phyloP scores from a whole-genome alignment of 2,113 vertebrate species.

The Recurvirostra avosetta region DNA sequence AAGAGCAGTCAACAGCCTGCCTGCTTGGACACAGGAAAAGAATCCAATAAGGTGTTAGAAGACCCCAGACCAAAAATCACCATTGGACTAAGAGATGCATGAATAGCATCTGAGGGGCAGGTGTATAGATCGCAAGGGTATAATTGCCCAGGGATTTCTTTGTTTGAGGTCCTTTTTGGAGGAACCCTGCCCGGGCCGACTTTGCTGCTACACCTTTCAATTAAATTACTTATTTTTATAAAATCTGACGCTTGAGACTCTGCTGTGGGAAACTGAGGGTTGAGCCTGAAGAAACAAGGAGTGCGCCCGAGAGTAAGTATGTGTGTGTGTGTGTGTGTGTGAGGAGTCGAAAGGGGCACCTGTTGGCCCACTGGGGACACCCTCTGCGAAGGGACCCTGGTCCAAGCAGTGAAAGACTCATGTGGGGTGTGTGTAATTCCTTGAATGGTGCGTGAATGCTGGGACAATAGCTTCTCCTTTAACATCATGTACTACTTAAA shows the following conservation, averaged over 20 bases:
- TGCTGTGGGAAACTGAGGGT: not conserved
- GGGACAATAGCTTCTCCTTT: not conserved
- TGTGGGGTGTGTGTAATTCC: not conserved
- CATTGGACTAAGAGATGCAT: not conserved
- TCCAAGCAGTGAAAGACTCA: not conserved
- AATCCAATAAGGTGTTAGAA: not conserved
- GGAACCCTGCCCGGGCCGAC: not conserved
- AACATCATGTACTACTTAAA: not conserved
- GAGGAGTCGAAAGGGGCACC: not conserved
- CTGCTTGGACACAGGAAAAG: not conserved
- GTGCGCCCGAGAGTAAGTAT: not conserved
- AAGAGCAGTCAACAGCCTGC: not conserved
- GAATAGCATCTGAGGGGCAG: not conserved
- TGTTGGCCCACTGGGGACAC: not conserved
- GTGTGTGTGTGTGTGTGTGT: not conserved
- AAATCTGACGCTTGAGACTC: not conserved
- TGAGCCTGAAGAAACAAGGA: not conserved
- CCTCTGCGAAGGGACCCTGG: not conserved
- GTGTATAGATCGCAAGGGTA: not conserved
- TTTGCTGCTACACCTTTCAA: not conserved
- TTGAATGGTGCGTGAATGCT: not conserved
- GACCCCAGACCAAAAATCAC: not conserved
- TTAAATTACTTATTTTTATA: not conserved
- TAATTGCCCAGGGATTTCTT: not conserved
- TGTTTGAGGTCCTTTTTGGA: not conserved